phyloP scores from a whole-genome alignment of 2,888 invertebrate genomes.

The Rotaria magnacalcarata region DNA sequence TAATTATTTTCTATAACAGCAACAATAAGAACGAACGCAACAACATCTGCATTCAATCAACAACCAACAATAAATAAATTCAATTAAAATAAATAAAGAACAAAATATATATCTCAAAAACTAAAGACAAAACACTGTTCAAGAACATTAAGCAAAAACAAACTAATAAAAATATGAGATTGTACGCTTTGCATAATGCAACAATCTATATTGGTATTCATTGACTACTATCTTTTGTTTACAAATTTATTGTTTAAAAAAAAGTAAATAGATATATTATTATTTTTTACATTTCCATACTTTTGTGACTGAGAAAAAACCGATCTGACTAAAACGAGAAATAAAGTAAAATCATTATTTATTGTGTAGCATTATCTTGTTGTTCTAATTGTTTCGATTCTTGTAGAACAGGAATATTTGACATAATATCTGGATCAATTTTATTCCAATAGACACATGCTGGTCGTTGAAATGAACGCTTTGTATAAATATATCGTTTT shows the following conservation, averaged over 20 bases:
- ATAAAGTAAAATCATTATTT: not conserved
- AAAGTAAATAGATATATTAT: not conserved
- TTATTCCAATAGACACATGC: conserved; percentile 37
- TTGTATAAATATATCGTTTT: conserved; percentile 37
- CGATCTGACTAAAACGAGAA: not conserved
- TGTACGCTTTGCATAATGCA: too few relatives aligned
- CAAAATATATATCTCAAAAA: not conserved
- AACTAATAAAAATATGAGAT: not conserved
- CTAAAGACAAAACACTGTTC: fast-evolving
- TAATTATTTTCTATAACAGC: not conserved
- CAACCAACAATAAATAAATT: not conserved
- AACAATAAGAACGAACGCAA: not conserved
- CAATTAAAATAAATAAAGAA: not conserved
- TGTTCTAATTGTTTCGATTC: conserved; percentile 22
- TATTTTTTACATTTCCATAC: too few relatives aligned
- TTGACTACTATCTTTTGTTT: too few relatives aligned
- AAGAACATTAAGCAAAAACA: not conserved
- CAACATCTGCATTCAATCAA: not conserved
- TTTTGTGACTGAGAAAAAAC: not conserved
- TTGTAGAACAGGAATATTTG: conserved; percentile 16
- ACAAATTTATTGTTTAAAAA: too few relatives aligned
- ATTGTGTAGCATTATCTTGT: not conserved
- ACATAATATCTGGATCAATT: not conserved
- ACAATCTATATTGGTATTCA: not conserved
- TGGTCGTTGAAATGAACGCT: conserved; percentile 26